phyloP scores from a whole-genome alignment of 2,113 vertebrate genomes.

The Synodontis membranacea region DNA sequence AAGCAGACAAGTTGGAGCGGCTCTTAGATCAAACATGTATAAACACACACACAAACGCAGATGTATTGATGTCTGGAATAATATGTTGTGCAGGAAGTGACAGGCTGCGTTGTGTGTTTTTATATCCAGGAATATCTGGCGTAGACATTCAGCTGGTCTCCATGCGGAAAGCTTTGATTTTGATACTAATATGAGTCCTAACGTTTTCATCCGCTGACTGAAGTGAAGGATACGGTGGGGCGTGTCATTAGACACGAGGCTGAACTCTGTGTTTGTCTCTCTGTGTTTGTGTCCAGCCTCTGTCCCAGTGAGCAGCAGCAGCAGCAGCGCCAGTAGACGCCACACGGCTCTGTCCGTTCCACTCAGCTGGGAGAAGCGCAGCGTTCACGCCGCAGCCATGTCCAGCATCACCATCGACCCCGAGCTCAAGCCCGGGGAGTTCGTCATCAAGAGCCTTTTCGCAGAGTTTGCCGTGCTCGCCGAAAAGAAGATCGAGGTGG shows the following conservation, averaged over 20 bases:
- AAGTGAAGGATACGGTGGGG: background rate
- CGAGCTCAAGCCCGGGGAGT: conserved; percentile 98
- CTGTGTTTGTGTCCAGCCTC: conserved; percentile 72
- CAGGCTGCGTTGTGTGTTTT: background rate
- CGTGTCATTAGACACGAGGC: background rate
- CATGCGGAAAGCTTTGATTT: background rate
- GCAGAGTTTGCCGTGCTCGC: conserved; percentile 97
- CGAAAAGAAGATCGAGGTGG: conserved; percentile 99
- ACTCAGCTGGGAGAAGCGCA: conserved; percentile 77
- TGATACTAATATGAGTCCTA: background rate
- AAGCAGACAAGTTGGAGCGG: conserved; percentile 27
- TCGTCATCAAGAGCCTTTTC: conserved; percentile 99
- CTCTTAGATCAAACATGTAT: background rate
- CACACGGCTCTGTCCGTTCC: conserved; percentile 49
- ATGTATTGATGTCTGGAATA: conserved; percentile 17
- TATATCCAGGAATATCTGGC: background rate
- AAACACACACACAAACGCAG: background rate
- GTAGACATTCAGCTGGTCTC: background rate
- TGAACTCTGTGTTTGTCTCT: conserved; percentile 46
- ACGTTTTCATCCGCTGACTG: background rate
- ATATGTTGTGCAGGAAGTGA: conserved; percentile 22
- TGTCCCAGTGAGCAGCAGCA: conserved; percentile 82
- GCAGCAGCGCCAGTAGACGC: conserved; percentile 59
- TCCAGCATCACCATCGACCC: conserved; percentile 98
- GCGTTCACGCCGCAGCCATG: conserved; percentile 78